Base-by-base conservation (phyloP, 2,888 invertebrate genomes). In the Ophioninae sp. region DNA sequence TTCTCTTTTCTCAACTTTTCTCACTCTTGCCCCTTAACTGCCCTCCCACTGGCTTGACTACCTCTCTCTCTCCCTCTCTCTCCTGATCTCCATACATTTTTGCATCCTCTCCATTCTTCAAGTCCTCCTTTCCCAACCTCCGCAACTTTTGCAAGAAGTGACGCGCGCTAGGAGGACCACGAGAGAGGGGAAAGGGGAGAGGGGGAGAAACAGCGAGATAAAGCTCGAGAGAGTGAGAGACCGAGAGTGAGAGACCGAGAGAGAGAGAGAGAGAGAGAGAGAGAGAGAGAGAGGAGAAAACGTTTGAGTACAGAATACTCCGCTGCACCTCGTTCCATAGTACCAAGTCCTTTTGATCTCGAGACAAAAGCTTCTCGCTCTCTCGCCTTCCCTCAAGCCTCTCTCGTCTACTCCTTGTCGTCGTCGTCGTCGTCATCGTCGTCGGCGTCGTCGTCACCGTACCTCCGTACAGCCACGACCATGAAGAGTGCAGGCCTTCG, bases 121-220 rank as follows among this genome's bases (percentile, higher is more conserved):
- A 44, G 30, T 58, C 71, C 72, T 68, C 68, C 71, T 79, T 81
- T 79, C 68, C 71, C 58, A 58, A 85, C 79, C 67, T 85, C 58
- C 79, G 74, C 75, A 79, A 82, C 90, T 85, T 76, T 96, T 61
- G 81, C 59, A 80, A 83, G 65, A 22, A 72, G 79, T 51, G 41
- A 63, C 61, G 68, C 44, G 37, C 58, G 65, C 56, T 67, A 56
- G 75, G 65, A 39, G 65, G 56, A 23, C 44, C 71, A 58, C 44
- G 71, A 83, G 30, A 13, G 23, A 58, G 73, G 6, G 17, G 13
- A 6, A 2, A 3, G 3, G 51, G 2, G 17, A 17, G 3, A 17
- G 3, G 3, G 17, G 17, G 17, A 3, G 10, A 79, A 83, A 85
- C 79, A 75, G 79, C 79, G 83, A 78, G 82, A 69, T 13, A n/a